Evolutionary conservation across 2,888 invertebrate species (phyloP), one percentile per base, ranked within the genome.

Genomic region (Diarsia mendica): DNA sequence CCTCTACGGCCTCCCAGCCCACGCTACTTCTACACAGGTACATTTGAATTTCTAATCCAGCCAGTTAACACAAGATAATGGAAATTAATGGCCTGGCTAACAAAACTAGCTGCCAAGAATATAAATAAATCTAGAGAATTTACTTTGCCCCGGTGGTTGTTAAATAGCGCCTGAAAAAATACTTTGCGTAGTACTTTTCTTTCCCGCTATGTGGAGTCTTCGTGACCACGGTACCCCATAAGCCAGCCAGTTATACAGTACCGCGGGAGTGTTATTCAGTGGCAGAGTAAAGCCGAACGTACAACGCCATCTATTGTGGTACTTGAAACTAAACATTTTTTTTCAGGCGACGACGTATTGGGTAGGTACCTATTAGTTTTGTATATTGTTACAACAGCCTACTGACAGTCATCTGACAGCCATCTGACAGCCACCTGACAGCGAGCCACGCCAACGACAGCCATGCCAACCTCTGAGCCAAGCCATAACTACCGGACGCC

Each of bases 41-140:
- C 61, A 84, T 84, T 82, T 75, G 74, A 82, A 82, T 82, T 82
- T 75, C 69, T 79, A 82, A 85, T 79, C 61, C 58, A 71, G 49
- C 61, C 58, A 71, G 49, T 67, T 60, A 71, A 53, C 67, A 67
- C 58, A 53, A 69, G 68, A 68, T 85, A 83, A 77, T 75, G 55
- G 46, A 75, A 80, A 83, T 70, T 33, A 80, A 85, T 69, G 69
- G 58, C 46, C 46, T 44, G 55, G 33, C 15, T 20, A 8, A 44
- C 67, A 65, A 46, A 64, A 67, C 33, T 63, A 72, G 15, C 58
- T 51, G 60, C 60, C 33, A 23, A 48, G 49, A 33, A 74, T 61
- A 10, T 33, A 49, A 67, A 63, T 69, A 68, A 71, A 80, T 68
- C 18, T 55, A 71, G 48, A 66, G 63, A 61, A 48, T 63, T 67